phyloP scores from a whole-genome alignment of 1,140 invertebrate species.

The Brachionus angularis region DNA sequence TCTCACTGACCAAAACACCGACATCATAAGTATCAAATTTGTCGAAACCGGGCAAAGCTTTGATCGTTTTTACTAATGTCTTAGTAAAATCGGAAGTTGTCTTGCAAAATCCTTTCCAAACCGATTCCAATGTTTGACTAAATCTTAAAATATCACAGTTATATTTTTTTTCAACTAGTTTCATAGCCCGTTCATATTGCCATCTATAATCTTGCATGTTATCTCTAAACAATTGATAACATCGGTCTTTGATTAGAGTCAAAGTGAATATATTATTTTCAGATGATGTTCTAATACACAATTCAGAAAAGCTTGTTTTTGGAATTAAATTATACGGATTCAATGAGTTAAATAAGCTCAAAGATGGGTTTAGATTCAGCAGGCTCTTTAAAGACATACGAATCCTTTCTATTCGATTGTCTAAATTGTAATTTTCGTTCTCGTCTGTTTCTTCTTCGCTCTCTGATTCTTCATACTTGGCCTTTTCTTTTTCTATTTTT shows the following conservation, averaged over 20 bases:
- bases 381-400: neutral
- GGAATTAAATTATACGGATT: constrained; percentile 11
- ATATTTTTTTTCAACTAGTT: constrained; percentile 3
- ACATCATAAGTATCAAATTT: constrained; percentile 21
- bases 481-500: constrained; percentile 29
- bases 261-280: constrained; percentile 20
- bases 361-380: constrained; percentile 8
- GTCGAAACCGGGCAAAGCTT: constrained; percentile 20
- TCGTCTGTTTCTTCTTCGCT: neutral
- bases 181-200: constrained; percentile 14
- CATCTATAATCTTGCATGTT: neutral
- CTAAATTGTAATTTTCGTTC: neutral
- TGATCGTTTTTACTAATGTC: neutral
- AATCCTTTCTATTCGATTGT: constrained; percentile 3
- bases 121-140: neutral
- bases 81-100: constrained; percentile 1
- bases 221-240: neutral
- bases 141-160: neutral
- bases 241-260: constrained; percentile 27
- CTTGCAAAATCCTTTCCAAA: constrained; percentile 11
- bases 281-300: neutral
- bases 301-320: neutral
- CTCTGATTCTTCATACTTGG: neutral
- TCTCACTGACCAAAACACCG: neutral
- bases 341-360: neutral